Percentiles rank a stretch among this genome's conserved stretches.
phyloP scores from a whole-genome alignment of 2,888 invertebrate species.

The Yponomeuta evonymella region DNA sequence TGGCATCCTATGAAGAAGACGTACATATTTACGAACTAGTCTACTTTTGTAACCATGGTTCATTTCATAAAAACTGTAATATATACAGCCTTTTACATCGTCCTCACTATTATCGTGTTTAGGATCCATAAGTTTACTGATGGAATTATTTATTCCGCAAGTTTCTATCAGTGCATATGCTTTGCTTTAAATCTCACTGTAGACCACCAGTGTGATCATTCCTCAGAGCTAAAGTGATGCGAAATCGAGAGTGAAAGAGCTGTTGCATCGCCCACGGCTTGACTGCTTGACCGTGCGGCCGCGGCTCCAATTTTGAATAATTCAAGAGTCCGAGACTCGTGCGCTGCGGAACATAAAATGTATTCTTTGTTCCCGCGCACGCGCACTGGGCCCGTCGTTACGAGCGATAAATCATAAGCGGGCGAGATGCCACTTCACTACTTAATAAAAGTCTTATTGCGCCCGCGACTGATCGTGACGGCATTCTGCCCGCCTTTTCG shows the following conservation, averaged over 20 bases:
- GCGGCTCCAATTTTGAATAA: conserved; percentile 3
- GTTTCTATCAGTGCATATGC: too few relatives aligned
- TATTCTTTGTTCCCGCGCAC: neutral
- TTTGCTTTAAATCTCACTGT: too few relatives aligned
- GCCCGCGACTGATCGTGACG: neutral
- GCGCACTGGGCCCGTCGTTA: neutral
- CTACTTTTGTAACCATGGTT: too few relatives aligned
- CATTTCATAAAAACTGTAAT: too few relatives aligned
- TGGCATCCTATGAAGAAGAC: too few relatives aligned
- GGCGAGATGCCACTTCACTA: neutral
- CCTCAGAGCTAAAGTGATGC: too few relatives aligned
- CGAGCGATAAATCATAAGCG: neutral
- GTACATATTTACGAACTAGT: too few relatives aligned
- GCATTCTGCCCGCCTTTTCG: neutral
- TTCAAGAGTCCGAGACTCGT: neutral
- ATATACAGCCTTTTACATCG: too few relatives aligned
- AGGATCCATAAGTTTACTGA: too few relatives aligned
- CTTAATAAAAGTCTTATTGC: neutral
- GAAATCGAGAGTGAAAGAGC: neutral
- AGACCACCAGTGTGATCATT: too few relatives aligned
- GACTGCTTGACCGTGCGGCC: neutral
- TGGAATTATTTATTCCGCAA: too few relatives aligned
- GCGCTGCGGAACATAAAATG: neutral
- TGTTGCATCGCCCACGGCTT: neutral
- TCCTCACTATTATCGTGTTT: too few relatives aligned